Evolutionary conservation across 2,113 vertebrate species (phyloP).

Genomic region (Hylia prasina): DNA sequence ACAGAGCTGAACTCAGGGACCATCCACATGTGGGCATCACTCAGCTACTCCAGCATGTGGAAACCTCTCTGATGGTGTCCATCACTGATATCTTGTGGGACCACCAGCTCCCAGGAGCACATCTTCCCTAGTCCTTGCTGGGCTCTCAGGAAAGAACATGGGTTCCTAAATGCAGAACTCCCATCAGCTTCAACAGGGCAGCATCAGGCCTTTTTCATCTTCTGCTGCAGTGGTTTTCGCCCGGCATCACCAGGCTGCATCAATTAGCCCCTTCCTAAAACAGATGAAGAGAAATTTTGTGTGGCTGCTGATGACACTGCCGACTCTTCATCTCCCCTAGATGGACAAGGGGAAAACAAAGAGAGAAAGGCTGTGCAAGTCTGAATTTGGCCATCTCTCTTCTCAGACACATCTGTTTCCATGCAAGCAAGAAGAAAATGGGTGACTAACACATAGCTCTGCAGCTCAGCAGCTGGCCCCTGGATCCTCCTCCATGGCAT

Average conservation of each 20-base stretch:
- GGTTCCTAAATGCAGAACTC: not conserved
- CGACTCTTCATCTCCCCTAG: not conserved
- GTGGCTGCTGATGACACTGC: not conserved
- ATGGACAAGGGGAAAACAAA: accelerated
- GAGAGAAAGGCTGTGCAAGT: not conserved
- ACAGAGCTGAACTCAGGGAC: not conserved
- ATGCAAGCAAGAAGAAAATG: not conserved
- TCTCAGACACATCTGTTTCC: not conserved
- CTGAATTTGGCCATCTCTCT: not conserved
- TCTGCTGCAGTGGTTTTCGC: not conserved
- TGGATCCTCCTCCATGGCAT: not conserved
- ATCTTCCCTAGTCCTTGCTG: not conserved
- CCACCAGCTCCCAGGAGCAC: not conserved
- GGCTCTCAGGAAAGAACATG: not conserved
- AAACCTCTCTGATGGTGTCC: not conserved
- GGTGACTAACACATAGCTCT: not conserved
- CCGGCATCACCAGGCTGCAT: not conserved
- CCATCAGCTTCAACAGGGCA: not conserved
- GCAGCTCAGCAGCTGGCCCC: not conserved
- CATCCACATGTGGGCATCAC: not conserved
- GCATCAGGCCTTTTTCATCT: not conserved
- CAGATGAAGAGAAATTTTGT: accelerated
- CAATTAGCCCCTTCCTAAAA: not conserved
- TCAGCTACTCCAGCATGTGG: not conserved
- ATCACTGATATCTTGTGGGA: too few species aligned